Evolutionary conservation across 1,140 invertebrate species (phyloP).

Genomic region (Zelostemma sp.): DNA sequence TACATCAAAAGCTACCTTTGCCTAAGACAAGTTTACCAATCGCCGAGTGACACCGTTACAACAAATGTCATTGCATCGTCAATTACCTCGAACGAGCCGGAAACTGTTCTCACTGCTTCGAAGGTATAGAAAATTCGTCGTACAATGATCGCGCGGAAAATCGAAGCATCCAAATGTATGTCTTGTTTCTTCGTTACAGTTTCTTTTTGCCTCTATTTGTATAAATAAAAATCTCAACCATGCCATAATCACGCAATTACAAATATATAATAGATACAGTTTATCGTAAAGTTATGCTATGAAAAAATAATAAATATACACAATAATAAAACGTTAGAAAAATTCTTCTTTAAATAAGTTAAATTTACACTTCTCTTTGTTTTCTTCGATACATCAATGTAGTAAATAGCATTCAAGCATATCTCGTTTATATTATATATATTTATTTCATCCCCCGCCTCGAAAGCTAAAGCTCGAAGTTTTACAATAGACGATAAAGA

Average conservation of each 20-base stretch:
- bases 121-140: constrained; percentile 45
- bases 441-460: constrained; percentile 30
- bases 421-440: constrained; percentile 29
- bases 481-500: constrained; percentile 22
- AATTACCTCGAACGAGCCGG: constrained; percentile 26
- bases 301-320: constrained; percentile 67
- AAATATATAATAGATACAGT: constrained; percentile 61
- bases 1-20: constrained; percentile 62
- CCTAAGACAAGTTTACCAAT: constrained; percentile 26
- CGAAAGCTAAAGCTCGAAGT: constrained; percentile 50
- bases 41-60: constrained; percentile 18
- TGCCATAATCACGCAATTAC: constrained; percentile 60
- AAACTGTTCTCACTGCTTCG: constrained; percentile 24
- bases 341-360: constrained; percentile 65
- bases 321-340: constrained; percentile 68
- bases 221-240: constrained; percentile 63
- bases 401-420: constrained; percentile 32
- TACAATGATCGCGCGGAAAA: too few relatives aligned
- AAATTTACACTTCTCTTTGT: constrained; percentile 63
- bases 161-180: constrained; percentile 16
- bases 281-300: constrained; percentile 61
- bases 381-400: constrained; percentile 40
- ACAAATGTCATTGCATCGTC: constrained; percentile 20
- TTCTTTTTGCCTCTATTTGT: constrained; percentile 39
- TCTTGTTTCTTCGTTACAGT: constrained; percentile 16